Evolutionary conservation across 2,113 vertebrate genomes (phyloP), one percentile per base, ranked within the genome.

Genomic region (Pelecanoides urinatrix): DNA sequence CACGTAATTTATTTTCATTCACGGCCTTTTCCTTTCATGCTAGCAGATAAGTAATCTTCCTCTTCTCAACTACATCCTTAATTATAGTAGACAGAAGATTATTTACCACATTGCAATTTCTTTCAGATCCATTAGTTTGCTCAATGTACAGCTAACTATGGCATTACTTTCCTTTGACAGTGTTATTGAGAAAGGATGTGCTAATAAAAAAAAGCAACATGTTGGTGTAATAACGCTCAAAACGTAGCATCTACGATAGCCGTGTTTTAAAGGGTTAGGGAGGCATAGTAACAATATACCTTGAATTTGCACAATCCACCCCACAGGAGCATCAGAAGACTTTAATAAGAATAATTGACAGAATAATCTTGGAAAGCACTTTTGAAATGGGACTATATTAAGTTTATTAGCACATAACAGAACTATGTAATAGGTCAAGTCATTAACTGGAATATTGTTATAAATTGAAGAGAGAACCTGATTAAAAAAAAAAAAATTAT

Each of bases 111-210:
- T 29, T 92, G 80, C 76, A 68, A 36, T 91, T 97, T 95, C 80
- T 94, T 97, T 97, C 70, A 58, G 73, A 97, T 76, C 88, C 92
- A 95, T 96, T 93, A 91, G 66, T 95, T 94, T 91, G 91, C 77
- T 95, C 83, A 82, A 59, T 45, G 62, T 87, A 89, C 66, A 90
- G 86, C 66, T 95, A 75, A 89, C 44, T n/a, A 22, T 9, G 38
- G 62, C 53, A 94, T 87, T 95, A 58, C 80, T 95, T 94, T 87
- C 32, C 49, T 90, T 79, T 97, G 92, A 81, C 92, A 73, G 62
- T 65, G 52, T 40, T 93, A n/a, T 34, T 88, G 63, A 0, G 0
- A 38, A 67, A 75, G 34, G 7, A 2, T 84, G 97, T 85, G 36
- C 45, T 78, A 27, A 56, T 34, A 72, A 14, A 38, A 22, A 76